Evolutionary conservation across 2,797 vertebrate species (phyloP).

Genomic region (Alfaro cultratus): DNA sequence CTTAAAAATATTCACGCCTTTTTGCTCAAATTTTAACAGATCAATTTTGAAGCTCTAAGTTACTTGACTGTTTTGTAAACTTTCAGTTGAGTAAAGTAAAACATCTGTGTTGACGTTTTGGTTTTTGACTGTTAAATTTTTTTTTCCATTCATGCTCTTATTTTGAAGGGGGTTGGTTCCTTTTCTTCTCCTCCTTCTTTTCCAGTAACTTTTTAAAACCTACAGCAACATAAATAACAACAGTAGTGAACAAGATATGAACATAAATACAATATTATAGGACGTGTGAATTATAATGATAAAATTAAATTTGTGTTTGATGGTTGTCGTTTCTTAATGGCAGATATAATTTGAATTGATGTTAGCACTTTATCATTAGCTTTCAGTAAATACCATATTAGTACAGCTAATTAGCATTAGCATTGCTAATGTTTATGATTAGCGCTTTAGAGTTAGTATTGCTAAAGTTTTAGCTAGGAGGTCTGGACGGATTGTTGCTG

Average conservation of each 20-base stretch:
- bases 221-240: neutral
- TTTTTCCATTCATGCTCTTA: neutral
- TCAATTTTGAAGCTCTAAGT: neutral
- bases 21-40: neutral
- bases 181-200: neutral
- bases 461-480: neutral
- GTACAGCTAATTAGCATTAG: neutral
- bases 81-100: neutral
- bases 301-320: too few relatives aligned
- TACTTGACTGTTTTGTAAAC: neutral
- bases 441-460: too few relatives aligned
- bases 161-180: neutral
- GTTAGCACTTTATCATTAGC: neutral
- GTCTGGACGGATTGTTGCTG: neutral
- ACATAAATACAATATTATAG: neutral
- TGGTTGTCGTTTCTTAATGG: too few relatives aligned
- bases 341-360: too few relatives aligned
- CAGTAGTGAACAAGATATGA: too few relatives aligned
- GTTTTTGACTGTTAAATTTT: neutral
- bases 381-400: neutral
- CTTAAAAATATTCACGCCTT: too few relatives aligned
- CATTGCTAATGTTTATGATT: too few relatives aligned
- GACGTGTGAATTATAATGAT: too few relatives aligned
- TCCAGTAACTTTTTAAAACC: neutral
- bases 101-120: neutral